phyloP scores from a whole-genome alignment of 2,888 invertebrate genomes.

The Andrena flavipes region DNA sequence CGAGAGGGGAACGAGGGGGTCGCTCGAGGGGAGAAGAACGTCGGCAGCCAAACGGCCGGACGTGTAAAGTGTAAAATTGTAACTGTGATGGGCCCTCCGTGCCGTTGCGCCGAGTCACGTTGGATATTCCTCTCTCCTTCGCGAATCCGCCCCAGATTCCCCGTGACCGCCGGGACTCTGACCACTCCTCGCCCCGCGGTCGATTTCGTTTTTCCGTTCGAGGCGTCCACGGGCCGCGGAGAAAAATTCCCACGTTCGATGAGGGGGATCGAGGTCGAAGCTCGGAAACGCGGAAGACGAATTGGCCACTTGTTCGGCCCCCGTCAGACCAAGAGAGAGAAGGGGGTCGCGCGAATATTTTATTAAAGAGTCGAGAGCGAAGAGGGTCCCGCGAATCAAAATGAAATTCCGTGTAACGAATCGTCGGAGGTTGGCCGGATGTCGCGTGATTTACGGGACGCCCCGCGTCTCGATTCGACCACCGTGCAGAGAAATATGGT shows the following conservation, averaged over 20 bases:
- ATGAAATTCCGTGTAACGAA: conserved; percentile 24
- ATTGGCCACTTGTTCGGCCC: conserved; percentile 45
- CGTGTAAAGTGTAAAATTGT: conserved; percentile 58
- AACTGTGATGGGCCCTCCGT: conserved; percentile 57
- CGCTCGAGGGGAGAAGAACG: conserved; percentile 13
- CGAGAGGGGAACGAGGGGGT: background rate
- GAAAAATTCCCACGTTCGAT: conserved; percentile 14
- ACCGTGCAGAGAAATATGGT: conserved; percentile 1
- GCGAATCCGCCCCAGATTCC: background rate
- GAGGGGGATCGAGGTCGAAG: background rate
- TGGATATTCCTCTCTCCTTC: conserved; percentile 16
- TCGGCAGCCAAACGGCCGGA: conserved; percentile 34
- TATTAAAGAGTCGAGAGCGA: conserved; percentile 12
- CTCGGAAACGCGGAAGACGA: conserved; percentile 20
- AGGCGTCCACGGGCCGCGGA: background rate
- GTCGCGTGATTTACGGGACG: conserved; percentile 18
- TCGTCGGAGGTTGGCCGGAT: background rate
- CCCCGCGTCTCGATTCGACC: conserved; percentile 11
- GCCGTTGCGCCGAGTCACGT: conserved; percentile 36
- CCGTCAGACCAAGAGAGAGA: background rate
- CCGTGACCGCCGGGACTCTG: conserved; percentile 52
- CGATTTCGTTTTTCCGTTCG: conserved; percentile 37
- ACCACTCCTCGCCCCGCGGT: conserved; percentile 37
- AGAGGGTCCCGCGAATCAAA: conserved; percentile 12
- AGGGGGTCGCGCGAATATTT: conserved; percentile 20